Conservation (phyloP, 2,797 vertebrate species). For the Mus spretus region DNA sequence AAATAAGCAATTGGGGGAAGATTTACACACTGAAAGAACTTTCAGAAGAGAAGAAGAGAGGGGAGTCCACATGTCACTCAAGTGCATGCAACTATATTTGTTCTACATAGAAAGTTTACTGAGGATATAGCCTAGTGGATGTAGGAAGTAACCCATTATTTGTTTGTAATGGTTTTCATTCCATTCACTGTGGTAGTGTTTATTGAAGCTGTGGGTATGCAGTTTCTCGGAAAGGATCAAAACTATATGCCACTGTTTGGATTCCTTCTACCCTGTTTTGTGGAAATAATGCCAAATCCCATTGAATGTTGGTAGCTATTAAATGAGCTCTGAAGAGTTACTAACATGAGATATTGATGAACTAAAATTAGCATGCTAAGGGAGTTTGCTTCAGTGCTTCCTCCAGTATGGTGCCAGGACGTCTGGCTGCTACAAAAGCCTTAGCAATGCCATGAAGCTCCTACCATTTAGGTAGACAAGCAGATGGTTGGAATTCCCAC, state of each 20-base stretch:
- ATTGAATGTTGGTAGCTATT: neutral
- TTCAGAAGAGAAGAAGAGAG: neutral
- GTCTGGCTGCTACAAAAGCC: conserved; percentile 74
- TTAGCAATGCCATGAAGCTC: neutral
- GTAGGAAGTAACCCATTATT: neutral
- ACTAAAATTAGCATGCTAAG: conserved; percentile 76
- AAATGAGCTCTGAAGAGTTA: conserved; percentile 58
- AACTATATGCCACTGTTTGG: neutral
- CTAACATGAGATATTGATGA: conserved; percentile 68
- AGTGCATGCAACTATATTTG: neutral
- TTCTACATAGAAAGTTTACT: neutral
- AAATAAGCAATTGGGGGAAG: neutral
- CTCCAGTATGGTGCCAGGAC: conserved; percentile 77
- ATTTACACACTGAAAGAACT: neutral
- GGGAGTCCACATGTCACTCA: neutral
- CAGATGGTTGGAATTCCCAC: conserved; percentile 53
- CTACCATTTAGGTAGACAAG: neutral
- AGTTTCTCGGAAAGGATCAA: neutral
- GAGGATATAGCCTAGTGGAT: neutral
- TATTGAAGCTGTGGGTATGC: neutral
- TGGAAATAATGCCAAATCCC: neutral
- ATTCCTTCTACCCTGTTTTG: neutral
- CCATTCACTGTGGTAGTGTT: neutral
- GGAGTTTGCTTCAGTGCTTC: conserved; percentile 62
- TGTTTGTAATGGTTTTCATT: neutral